Conservation (phyloP, 2,888 invertebrate species). For the Plagodis dolabraria region DNA sequence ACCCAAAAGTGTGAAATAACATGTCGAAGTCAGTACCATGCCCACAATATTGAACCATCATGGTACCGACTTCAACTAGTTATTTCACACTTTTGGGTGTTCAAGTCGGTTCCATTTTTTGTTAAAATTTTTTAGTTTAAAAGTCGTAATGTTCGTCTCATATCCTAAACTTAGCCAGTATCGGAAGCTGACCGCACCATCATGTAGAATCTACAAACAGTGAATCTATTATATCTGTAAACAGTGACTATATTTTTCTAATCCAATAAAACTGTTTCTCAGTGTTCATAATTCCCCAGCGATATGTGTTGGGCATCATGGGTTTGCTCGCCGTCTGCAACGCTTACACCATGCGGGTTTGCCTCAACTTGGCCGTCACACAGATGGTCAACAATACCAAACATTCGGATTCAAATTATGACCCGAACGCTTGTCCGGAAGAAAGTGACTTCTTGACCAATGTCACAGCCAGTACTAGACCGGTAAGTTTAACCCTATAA, state of each 20-base stretch:
- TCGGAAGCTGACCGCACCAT: too few relatives aligned
- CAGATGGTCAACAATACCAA: conserved; percentile 85
- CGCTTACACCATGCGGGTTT: conserved; percentile 91
- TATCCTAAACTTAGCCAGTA: too few relatives aligned
- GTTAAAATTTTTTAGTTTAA: too few relatives aligned
- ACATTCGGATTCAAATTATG: conserved; percentile 60
- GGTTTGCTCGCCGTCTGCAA: conserved; percentile 90
- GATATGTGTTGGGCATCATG: conserved; percentile 90
- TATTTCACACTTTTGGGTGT: too few relatives aligned
- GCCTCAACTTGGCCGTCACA: conserved; percentile 89
- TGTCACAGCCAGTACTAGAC: conserved; percentile 64
- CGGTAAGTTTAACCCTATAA: conserved; percentile 67
- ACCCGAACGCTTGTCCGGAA: conserved; percentile 73
- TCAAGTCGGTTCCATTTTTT: too few relatives aligned
- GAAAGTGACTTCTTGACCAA: conserved; percentile 64
- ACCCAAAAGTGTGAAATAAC: too few relatives aligned
- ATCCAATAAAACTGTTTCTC: conserved; percentile 53
- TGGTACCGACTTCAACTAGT: too few relatives aligned
- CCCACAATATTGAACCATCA: too few relatives aligned
- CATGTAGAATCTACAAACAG: too few relatives aligned
- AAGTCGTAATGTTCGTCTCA: too few relatives aligned
- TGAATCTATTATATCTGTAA: too few relatives aligned
- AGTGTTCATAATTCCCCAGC: conserved; percentile 88
- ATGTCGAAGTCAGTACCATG: too few relatives aligned
- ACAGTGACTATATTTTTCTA: conserved; percentile 35